These are phyloP conservation scores for Xylota segnis DNA, from an alignment of 2,888 invertebrate genomes.

Conservation along the genomic window DNA sequence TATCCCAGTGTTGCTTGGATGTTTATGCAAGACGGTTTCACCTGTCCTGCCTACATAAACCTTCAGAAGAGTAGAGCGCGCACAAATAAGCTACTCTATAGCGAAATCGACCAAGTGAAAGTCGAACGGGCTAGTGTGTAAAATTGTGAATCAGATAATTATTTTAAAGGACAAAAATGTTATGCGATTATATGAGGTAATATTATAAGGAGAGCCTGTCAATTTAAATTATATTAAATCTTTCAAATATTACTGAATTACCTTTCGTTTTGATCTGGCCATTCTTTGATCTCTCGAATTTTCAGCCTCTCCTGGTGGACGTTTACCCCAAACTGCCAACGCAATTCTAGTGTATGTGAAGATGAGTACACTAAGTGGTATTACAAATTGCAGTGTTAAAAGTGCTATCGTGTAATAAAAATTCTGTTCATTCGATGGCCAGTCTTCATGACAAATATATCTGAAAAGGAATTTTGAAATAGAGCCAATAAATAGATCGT, in stretches of 20 bases:
- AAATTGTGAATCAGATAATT: too few species aligned
- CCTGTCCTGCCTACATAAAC: too few species aligned
- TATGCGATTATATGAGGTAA: too few species aligned
- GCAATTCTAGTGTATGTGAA: constrained; percentile 95
- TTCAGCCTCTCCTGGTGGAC: constrained; percentile 95
- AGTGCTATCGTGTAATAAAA: constrained; percentile 91
- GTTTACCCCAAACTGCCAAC: constrained; percentile 93
- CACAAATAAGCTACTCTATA: too few species aligned
- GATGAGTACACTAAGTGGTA: constrained; percentile 92
- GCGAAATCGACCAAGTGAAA: too few species aligned
- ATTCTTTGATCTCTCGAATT: constrained; percentile 92
- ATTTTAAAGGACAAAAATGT: too few species aligned
- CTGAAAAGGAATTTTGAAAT: constrained; percentile 84
- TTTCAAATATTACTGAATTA: constrained; percentile 82
- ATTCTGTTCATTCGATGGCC: constrained; percentile 88
- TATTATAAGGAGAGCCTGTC: too few species aligned
- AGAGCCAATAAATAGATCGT: constrained; percentile 9
- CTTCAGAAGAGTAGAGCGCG: too few species aligned
- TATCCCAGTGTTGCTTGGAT: too few species aligned
- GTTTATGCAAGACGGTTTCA: too few species aligned
- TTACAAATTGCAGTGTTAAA: constrained; percentile 92
- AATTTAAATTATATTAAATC: too few species aligned
- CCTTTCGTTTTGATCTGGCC: constrained; percentile 95
- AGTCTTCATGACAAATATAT: constrained; percentile 90
- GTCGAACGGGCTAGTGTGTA: too few species aligned